Conservation (phyloP, 1,140 invertebrate species). For the Geopemphigus sp. region DNA sequence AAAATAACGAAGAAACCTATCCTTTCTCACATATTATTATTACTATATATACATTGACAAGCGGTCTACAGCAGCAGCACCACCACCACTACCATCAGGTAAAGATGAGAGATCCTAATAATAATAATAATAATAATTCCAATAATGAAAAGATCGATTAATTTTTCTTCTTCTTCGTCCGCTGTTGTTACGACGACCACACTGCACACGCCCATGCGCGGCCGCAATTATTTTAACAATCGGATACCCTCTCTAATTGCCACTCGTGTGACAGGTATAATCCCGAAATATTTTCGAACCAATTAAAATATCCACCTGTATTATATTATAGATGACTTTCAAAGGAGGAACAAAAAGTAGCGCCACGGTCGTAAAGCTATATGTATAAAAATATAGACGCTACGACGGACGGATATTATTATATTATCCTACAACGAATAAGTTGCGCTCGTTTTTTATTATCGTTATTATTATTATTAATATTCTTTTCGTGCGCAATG, state of each 20-base stretch:
- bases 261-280: constrained; percentile 45
- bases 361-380: background rate
- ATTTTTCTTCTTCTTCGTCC: constrained; percentile 31
- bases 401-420: too few relatives aligned
- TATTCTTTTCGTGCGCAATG: too few relatives aligned
- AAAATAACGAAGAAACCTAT: constrained; percentile 45
- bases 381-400: too few relatives aligned
- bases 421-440: too few relatives aligned
- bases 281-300: constrained; percentile 39
- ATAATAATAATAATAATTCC: constrained; percentile 40
- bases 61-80: background rate
- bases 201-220: constrained; percentile 36
- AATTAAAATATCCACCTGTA: constrained; percentile 47
- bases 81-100: constrained; percentile 2
- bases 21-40: constrained; percentile 39
- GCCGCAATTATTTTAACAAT: constrained; percentile 49
- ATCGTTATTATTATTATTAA: background rate
- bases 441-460: background rate
- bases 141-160: constrained; percentile 49
- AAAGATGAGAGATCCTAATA: constrained; percentile 38
- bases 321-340: constrained; percentile 30
- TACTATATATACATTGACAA: constrained; percentile 35
- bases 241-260: constrained; percentile 42
- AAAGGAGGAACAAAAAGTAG: constrained; percentile 26
- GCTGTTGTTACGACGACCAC: too few relatives aligned